phyloP scores from a whole-genome alignment of 64 coral and sea anemone species.

The Actinia equina region DNA sequence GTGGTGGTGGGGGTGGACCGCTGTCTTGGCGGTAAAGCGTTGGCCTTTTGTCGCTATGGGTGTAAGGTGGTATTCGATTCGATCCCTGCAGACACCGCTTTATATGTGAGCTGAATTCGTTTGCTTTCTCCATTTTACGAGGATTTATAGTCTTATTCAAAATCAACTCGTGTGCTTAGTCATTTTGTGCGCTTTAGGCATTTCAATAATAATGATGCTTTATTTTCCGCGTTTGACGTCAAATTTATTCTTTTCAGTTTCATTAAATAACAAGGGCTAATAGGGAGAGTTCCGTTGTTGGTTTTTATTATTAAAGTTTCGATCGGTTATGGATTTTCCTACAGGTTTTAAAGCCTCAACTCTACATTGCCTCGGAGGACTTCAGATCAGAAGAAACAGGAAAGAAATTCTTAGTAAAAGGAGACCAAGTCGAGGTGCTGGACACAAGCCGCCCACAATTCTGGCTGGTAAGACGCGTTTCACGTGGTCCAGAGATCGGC shows the following conservation, averaged over 20 bases:
- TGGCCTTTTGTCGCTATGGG: neutral
- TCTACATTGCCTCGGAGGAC: conserved; percentile 80
- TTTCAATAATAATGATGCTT: no score
- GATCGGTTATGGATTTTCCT: neutral
- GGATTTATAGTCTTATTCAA: no score
- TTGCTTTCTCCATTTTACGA: no score
- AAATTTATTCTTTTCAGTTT: no score
- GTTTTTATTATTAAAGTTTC: neutral
- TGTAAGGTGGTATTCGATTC: neutral
- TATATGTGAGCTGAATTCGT: no score
- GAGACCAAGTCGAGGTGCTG: conserved; percentile 95
- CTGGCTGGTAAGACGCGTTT: conserved; percentile 93
- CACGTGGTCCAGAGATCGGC: conserved; percentile 89
- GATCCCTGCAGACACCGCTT: no score
- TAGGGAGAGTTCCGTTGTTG: neutral
- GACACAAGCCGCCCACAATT: conserved; percentile 87
- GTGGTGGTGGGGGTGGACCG: no score
- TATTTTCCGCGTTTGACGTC: no score
- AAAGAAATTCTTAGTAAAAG: conserved; percentile 74
- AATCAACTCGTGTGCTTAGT: no score
- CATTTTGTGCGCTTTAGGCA: no score
- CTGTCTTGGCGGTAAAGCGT: neutral
- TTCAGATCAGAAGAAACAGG: conserved; percentile 91
- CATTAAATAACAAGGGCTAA: no score
- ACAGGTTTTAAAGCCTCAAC: conserved; percentile 63